Conservation (phyloP, 2,797 vertebrate genomes). For the Phataginus tetradactyla region DNA sequence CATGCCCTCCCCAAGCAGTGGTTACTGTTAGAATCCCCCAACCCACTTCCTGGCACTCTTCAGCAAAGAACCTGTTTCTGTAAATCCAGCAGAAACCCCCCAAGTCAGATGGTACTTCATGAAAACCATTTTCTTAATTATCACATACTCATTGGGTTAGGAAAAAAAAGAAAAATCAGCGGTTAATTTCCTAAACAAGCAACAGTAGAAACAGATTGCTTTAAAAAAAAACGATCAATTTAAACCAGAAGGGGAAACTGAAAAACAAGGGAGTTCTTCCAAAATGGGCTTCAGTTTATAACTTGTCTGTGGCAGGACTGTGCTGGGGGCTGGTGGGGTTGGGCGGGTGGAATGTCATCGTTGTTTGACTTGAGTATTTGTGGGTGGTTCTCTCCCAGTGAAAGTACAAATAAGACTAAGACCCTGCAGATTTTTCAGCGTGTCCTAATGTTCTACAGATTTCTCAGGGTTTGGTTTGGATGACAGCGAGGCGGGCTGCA, state of each 20-base stretch:
- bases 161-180: constrained; percentile 56
- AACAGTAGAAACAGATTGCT: constrained; percentile 53
- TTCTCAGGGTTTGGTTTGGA: constrained; percentile 62
- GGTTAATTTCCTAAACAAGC: constrained; percentile 71
- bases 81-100: neutral
- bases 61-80: neutral
- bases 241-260: constrained; percentile 69
- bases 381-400: constrained; percentile 55
- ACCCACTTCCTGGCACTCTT: neutral
- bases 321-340: neutral
- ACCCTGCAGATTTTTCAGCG: constrained; percentile 54
- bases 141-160: constrained; percentile 48
- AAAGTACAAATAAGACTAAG: constrained; percentile 60
- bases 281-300: constrained; percentile 42
- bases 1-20: accelerated
- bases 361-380: constrained; percentile 38
- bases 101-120: neutral
- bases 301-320: neutral
- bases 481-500: constrained; percentile 5
- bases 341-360: neutral
- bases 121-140: constrained; percentile 39
- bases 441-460: constrained; percentile 73
- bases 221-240: constrained; percentile 47
- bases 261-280: constrained; percentile 3
- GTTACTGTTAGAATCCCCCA: neutral